Evolutionary conservation across 2,888 invertebrate species (phyloP).

Genomic region (Endotricha flammealis): DNA sequence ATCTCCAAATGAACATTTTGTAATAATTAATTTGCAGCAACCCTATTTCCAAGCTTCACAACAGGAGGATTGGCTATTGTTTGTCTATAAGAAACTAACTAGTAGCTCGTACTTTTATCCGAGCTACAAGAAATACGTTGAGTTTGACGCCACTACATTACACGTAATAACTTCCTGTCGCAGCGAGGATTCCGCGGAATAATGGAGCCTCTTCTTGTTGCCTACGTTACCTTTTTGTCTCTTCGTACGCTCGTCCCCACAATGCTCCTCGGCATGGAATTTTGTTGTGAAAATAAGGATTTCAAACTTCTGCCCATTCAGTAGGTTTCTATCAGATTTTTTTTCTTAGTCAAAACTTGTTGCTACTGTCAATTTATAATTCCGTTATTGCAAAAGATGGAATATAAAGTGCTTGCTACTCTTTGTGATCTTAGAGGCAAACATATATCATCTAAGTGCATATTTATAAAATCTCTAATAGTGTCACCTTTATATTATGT

Average conservation of each 20-base stretch:
- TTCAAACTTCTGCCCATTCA: no score
- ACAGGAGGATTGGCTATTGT: conserved; percentile 30
- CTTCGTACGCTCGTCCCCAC: conserved; percentile 5
- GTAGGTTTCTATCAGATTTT: no score
- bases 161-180: conserved; percentile 56
- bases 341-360: no score
- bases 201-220: conserved; percentile 42
- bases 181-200: conserved; percentile 35
- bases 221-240: conserved; percentile 31
- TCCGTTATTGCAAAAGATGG: no score
- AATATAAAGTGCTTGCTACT: no score
- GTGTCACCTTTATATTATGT: no score
- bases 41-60: not conserved
- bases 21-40: no score
- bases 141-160: conserved; percentile 47
- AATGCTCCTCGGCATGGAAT: not conserved
- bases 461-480: no score
- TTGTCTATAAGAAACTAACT: conserved; percentile 45
- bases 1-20: no score
- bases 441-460: no score
- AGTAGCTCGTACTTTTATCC: conserved; percentile 45
- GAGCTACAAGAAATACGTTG: conserved; percentile 47
- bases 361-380: no score
- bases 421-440: no score
- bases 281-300: not conserved